Evolutionary conservation across 1,140 invertebrate genomes (phyloP), one percentile per base, ranked within the genome.

Genomic region (Periplaneta americana): DNA sequence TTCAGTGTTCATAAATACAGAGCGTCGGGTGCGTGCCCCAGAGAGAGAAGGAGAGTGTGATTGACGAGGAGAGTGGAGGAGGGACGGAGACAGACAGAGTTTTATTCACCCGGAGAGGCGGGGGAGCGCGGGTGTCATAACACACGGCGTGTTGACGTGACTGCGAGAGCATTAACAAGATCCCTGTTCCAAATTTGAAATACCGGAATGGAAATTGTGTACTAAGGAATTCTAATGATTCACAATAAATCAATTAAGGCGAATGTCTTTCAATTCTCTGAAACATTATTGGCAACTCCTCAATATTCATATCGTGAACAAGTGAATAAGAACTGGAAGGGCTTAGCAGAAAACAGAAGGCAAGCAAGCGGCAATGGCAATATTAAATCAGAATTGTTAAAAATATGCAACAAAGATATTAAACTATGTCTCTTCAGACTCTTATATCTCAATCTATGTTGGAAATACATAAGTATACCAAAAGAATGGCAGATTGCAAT

Each of bases 1-100:
- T 82, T 82, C 81, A 28, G 81, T 78, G 81, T 82, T 82, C 81
- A 82, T 82, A 82, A 82, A 82, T 82, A 82, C 31, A 57, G 76
- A 34, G 75, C 48, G 48, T 9, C 79, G 48, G 31, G 34, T 31
- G 66, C 79, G 11, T 66, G n/a, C 48, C 77, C 77, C 77, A 35
- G 33, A 36, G 35, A 78, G 28, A 37, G 77, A 78, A 75, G n/a
- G 74, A n/a, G 3, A 28, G 77, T n/a, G 35, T 28, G 48, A 66
- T 66, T 66, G 48, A 66, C 48, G 48, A 66, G 48, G 48, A 66
- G n/a, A 66, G 48, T 8, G 48, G 28, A n/a, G 9, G 22, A n/a
- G 48, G 22, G 48, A 22, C 11, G 4, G 48, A 66, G 22, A 66
- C 22, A 66, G 22, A 48, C 39, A 66, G 48, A 66, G 2, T n/a